Conservation (phyloP, 2,797 vertebrate genomes). For the Garrulus glandarius region DNA sequence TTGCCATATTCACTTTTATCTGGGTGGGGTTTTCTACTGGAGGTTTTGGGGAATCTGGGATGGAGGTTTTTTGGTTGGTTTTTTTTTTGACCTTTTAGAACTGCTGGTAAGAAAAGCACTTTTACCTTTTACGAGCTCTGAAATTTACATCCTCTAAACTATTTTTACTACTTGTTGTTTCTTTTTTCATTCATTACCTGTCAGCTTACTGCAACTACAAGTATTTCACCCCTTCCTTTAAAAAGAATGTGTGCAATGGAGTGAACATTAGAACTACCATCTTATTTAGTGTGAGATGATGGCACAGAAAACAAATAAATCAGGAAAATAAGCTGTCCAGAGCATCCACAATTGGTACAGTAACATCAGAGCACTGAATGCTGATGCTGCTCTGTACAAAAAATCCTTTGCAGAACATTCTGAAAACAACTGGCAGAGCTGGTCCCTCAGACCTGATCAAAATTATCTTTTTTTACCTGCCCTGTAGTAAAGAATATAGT, state of each 20-base stretch:
- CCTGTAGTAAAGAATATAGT: not conserved
- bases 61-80: not conserved
- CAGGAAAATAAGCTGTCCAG: not conserved
- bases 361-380: not conserved
- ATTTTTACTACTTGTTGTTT: not conserved
- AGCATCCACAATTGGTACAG: not conserved
- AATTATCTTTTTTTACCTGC: not conserved
- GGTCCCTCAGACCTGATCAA: not conserved
- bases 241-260: not conserved
- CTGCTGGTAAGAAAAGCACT: not conserved
- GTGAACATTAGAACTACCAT: not conserved
- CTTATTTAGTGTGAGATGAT: not conserved
- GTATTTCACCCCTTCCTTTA: not conserved
- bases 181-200: not conserved
- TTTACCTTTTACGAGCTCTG: not conserved
- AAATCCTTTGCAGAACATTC: not conserved
- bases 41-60: not conserved
- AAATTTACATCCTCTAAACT: not conserved
- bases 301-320: not conserved
- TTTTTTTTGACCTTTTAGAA: not conserved
- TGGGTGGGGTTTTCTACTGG: fast-evolving
- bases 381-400: not conserved
- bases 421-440: conserved; percentile 9
- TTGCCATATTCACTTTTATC: not conserved
- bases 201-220: not conserved